Evolutionary conservation across 2,888 invertebrate genomes (phyloP).

Genomic region (Folsomia manolachei): DNA sequence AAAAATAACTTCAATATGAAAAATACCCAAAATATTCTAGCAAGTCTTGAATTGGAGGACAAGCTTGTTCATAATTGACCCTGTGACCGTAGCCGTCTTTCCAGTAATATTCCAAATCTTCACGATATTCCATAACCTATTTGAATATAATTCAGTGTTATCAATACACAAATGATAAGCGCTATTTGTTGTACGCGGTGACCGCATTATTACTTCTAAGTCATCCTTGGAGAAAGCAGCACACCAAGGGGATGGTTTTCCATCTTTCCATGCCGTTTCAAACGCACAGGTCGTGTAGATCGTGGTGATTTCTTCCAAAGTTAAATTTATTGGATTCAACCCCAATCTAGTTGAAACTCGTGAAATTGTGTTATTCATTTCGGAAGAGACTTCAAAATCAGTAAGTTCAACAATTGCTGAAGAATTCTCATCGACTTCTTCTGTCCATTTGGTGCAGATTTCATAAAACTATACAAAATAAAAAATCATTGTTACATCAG

Average conservation of each 20-base stretch:
- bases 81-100: slow-evolving; percentile 75
- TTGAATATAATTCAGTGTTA: not conserved
- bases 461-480: slow-evolving; percentile 69
- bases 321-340: slow-evolving; percentile 57
- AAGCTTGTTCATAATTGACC: slow-evolving; percentile 72
- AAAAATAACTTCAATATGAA: too few species aligned
- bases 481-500: not conserved
- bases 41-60: slow-evolving; percentile 69
- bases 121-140: slow-evolving; percentile 66
- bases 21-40: slow-evolving; percentile 67
- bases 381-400: slow-evolving; percentile 59
- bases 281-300: slow-evolving; percentile 75
- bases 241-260: slow-evolving; percentile 74
- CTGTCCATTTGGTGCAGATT: slow-evolving; percentile 68
- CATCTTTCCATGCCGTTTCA: slow-evolving; percentile 74
- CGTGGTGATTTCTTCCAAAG: slow-evolving; percentile 60
- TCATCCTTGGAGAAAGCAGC: slow-evolving; percentile 64
- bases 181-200: too few species aligned
- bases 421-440: slow-evolving; percentile 67
- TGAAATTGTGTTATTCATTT: slow-evolving; percentile 62
- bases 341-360: slow-evolving; percentile 64
- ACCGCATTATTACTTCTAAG: slow-evolving; percentile 56
- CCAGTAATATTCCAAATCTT: slow-evolving; percentile 78
- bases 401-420: slow-evolving; percentile 59
- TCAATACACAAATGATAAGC: not conserved